Base-by-base conservation (phyloP, 2,888 invertebrate species). In the Dromius quadrimaculatus region DNA sequence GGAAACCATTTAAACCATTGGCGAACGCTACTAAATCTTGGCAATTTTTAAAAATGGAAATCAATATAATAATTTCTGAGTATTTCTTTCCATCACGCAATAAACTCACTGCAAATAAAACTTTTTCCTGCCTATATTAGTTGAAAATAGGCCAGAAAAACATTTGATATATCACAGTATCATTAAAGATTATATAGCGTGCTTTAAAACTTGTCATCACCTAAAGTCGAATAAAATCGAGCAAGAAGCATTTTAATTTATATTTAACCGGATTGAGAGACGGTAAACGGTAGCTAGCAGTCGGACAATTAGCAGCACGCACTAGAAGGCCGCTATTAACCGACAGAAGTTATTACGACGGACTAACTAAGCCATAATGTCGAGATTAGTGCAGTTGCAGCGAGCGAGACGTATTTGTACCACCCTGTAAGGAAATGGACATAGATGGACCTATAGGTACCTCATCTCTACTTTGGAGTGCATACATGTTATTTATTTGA, bases 241-340 rank as follows among this genome's bases (percentile, higher is more conserved):
- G 11, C 59, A 36, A 17, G 59, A 17, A 59, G 41, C 22, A 41
- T 61, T 61, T 61, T 61, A 61, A 61, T 61, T 61, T 61, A 61
- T 61, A 61, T 59, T 59, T 61, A 38, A 61, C 38, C 15, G 28
- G 50, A 50, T 50, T 22, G 23, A 28, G 50, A 41, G 36, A 22
- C 47, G 47, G 47, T 23, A 19, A 23, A 23, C 50, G 50, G 50
- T 54, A 54, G n/a, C n/a, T 23, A 23, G 50, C 23, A 50, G 65
- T 50, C 47, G 34, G 19, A 65, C 65, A 65, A 65, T 65, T 65
- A 65, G 45, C 50, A 22, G 50, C 65, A 65, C 65, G 65, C 65
- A 65, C 65, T 45, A 41, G 28, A 28, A 43, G 32, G 17, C 45
- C 47, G 43, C 45, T 23, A 64, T 64, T 64, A 50, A 32, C 19